A percentile compares a stretch with the other conserved stretches of the same genome.
phyloP scores from a whole-genome alignment of 2,797 vertebrate species.

The Buceros bicornis region DNA sequence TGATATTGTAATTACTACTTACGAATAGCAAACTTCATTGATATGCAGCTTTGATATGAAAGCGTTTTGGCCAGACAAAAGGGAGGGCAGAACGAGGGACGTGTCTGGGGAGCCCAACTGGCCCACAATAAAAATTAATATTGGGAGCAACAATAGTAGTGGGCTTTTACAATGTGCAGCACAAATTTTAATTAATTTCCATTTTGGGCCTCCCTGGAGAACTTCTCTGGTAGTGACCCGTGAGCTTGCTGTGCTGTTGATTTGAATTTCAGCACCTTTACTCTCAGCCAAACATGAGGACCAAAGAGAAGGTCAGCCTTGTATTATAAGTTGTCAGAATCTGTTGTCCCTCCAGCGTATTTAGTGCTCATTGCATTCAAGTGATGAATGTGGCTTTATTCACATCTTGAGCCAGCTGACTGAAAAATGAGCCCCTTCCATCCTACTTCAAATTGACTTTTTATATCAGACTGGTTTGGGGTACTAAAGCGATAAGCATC shows the following conservation, averaged over 20 bases:
- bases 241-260: slow-evolving; percentile 81
- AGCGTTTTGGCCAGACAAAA: slow-evolving; percentile 92
- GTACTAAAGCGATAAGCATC: slow-evolving; percentile 76
- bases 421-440: slow-evolving; percentile 64
- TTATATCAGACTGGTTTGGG: slow-evolving; percentile 76
- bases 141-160: slow-evolving; percentile 90
- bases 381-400: slow-evolving; percentile 70
- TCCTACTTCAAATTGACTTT: slow-evolving; percentile 77
- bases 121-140: slow-evolving; percentile 93
- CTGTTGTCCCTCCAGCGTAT: slow-evolving; percentile 81
- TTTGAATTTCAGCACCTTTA: slow-evolving; percentile 86
- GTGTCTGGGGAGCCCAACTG: slow-evolving; percentile 89
- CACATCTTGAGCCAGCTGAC: slow-evolving; percentile 78
- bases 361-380: slow-evolving; percentile 69
- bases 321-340: slow-evolving; percentile 81
- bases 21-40: slow-evolving; percentile 94
- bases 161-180: slow-evolving; percentile 90
- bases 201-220: slow-evolving; percentile 89
- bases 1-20: slow-evolving; percentile 99
- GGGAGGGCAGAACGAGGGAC: slow-evolving; percentile 84
- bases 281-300: slow-evolving; percentile 82
- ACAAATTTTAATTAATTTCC: slow-evolving; percentile 99
- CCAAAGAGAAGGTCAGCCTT: slow-evolving; percentile 80
- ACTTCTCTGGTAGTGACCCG: slow-evolving; percentile 85
- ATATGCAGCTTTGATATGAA: slow-evolving; percentile 91